phyloP scores from a whole-genome alignment of 2,797 vertebrate species.

The Antennarius maculatus region DNA sequence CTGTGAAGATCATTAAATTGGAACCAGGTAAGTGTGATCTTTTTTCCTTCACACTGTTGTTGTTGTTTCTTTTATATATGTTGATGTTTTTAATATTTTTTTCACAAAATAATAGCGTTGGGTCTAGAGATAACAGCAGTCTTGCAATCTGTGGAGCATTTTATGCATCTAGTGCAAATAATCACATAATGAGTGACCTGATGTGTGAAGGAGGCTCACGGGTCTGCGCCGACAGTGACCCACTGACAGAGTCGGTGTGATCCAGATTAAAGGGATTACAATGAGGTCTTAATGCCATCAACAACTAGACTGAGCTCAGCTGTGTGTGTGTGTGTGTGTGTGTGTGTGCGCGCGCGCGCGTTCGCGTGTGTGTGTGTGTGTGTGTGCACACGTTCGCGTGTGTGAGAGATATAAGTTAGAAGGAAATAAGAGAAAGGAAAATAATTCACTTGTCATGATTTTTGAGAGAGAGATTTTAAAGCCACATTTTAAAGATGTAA shows the following conservation, averaged over 20 bases:
- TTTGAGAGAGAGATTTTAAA: neutral
- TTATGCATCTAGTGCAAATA: too few relatives aligned
- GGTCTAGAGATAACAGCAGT: neutral
- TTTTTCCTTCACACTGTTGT: neutral
- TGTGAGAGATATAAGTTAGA: conserved; percentile 2
- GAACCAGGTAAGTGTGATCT: conserved; percentile 90
- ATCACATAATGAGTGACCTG: neutral
- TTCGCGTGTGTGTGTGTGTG: too few relatives aligned
- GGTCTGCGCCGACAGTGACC: conserved; percentile 56
- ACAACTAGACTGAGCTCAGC: conserved; percentile 54
- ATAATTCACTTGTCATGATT: neutral
- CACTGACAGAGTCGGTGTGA: conserved; percentile 63
- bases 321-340: neutral
- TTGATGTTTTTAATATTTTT: neutral
- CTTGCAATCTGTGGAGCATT: neutral
- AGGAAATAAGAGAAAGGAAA: neutral
- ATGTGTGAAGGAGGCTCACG: neutral
- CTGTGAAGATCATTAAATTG: conserved; percentile 98
- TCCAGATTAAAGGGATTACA: conserved; percentile 79
- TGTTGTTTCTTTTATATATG: conserved; percentile 4
- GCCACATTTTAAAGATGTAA: too few relatives aligned
- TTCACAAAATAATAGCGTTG: neutral
- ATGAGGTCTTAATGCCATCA: conserved; percentile 46
- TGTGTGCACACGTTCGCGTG: too few relatives aligned
- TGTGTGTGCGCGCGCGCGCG: neutral